phyloP scores from a whole-genome alignment of 2,888 invertebrate genomes.

The Rhagophthalmus giganteus region DNA sequence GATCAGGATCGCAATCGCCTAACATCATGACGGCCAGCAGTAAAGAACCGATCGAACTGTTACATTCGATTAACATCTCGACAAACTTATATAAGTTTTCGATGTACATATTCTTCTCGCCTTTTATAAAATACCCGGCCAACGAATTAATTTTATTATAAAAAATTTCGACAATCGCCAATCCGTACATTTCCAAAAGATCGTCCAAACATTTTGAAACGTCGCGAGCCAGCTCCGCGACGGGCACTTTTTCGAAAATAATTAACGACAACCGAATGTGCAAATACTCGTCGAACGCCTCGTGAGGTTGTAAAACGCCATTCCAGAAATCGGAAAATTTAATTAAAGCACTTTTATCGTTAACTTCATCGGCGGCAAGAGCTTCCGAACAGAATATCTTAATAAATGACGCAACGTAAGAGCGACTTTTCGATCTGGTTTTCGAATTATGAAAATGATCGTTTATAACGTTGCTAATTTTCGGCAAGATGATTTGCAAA shows the following conservation, averaged over 20 bases:
- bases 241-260: slow-evolving; percentile 2
- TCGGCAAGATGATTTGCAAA: not conserved
- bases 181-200: slow-evolving; percentile 3
- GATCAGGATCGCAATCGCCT: not conserved
- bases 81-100: not conserved
- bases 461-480: not conserved
- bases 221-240: not conserved
- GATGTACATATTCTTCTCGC: not conserved
- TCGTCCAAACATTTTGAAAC: slow-evolving; percentile 3
- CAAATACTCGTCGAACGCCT: slow-evolving; percentile 16
- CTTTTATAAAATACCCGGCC: slow-evolving; percentile 4
- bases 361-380: not conserved
- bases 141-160: slow-evolving; percentile 2
- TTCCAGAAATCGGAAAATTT: slow-evolving; percentile 11
- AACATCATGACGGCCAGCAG: not conserved
- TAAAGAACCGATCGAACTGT: not conserved
- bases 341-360: not conserved
- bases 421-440: not conserved
- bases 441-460: not conserved
- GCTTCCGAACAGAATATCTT: slow-evolving; percentile 8
- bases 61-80: not conserved
- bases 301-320: slow-evolving; percentile 3
- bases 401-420: not conserved
- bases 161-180: not conserved
- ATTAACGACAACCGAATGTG: slow-evolving; percentile 8